Percentiles rank a stretch among this genome's conserved stretches.
Conservation (phyloP, 2,797 vertebrate species). For the Poecilia picta region DNA sequence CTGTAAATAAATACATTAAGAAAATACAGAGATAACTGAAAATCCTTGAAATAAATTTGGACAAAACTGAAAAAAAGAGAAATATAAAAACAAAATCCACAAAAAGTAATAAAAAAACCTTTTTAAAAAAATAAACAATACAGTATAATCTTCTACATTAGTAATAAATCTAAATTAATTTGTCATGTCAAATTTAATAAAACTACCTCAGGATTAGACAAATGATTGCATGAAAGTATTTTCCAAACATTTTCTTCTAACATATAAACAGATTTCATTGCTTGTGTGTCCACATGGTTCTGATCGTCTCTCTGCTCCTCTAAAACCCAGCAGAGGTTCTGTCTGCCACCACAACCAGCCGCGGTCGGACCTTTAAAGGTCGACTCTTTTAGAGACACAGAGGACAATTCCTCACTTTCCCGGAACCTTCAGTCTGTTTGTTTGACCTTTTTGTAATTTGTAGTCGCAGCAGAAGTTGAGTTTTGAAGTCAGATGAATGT, state of each 20-base stretch:
- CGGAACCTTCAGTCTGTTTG: background rate
- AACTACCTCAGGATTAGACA: background rate
- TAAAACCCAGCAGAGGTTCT: background rate
- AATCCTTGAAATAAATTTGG: background rate
- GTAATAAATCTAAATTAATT: background rate
- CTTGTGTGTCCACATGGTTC: background rate
- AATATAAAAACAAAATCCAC: no score
- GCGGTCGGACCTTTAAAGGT: background rate
- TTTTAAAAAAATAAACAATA: background rate
- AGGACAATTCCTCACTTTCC: slow-evolving; percentile 16
- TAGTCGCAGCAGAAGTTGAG: background rate
- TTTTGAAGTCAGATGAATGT: slow-evolving; percentile 1
- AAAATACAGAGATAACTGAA: background rate
- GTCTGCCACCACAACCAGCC: background rate
- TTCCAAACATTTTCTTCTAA: background rate
- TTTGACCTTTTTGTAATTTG: slow-evolving; percentile 17
- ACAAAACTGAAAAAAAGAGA: background rate
- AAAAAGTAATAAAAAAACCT: no score
- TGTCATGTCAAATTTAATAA: background rate
- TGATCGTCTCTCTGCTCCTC: background rate
- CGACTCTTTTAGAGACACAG: background rate
- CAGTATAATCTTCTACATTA: background rate
- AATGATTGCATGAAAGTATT: background rate
- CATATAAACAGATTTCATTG: background rate
- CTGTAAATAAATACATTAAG: background rate